Conservation (phyloP, 1,140 invertebrate genomes). For the Lysiphlebus fabarum region DNA sequence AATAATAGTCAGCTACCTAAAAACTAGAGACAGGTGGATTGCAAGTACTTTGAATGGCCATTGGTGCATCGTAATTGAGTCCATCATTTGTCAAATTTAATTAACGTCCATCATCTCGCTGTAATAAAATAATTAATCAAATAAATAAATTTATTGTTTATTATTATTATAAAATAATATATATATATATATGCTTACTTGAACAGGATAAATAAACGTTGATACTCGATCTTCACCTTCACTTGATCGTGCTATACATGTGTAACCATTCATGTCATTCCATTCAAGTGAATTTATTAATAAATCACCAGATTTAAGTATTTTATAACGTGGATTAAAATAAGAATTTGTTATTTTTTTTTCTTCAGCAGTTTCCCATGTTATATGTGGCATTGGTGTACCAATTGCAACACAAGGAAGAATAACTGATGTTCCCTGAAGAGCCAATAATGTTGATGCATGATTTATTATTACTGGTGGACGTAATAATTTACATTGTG, state of each 20-base stretch:
- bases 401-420: constrained; percentile 70
- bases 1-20: constrained; percentile 26
- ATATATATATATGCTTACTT: constrained; percentile 23
- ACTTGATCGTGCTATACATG: constrained; percentile 67
- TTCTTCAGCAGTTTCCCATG: constrained; percentile 63
- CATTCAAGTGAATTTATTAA: constrained; percentile 68
- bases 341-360: constrained; percentile 51
- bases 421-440: constrained; percentile 61
- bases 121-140: constrained; percentile 3
- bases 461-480: constrained; percentile 31
- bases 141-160: too few species aligned
- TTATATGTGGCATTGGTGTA: constrained; percentile 61
- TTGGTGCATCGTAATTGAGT: constrained; percentile 20
- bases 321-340: constrained; percentile 54
- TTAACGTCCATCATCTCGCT: constrained; percentile 12
- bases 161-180: background rate
- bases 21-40: constrained; percentile 24
- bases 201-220: constrained; percentile 35
- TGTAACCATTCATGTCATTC: constrained; percentile 77
- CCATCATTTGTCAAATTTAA: constrained; percentile 4
- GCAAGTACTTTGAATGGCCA: constrained; percentile 26
- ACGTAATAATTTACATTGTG: background rate
- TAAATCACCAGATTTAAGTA: constrained; percentile 70
- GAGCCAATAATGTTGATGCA: constrained; percentile 42
- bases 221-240: constrained; percentile 23